Evolutionary conservation across 2,113 vertebrate species (phyloP).

Genomic region (Agelaius tricolor): DNA sequence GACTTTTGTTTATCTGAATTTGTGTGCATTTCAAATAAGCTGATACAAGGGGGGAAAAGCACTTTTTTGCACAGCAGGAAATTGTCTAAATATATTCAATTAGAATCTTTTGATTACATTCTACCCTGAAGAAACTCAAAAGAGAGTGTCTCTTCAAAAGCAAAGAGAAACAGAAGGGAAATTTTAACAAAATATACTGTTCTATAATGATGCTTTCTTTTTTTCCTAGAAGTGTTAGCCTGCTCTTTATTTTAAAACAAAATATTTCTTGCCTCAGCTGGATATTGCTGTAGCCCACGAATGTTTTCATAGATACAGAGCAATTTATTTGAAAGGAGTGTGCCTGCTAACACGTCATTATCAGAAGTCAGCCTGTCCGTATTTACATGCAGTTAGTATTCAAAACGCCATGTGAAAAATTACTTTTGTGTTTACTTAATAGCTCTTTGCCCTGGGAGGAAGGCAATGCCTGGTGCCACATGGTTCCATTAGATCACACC

Average conservation of each 20-base stretch:
- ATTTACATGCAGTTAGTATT: constrained; percentile 59
- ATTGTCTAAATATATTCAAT: constrained; percentile 76
- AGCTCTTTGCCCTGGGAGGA: constrained; percentile 43
- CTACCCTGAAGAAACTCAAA: constrained; percentile 68
- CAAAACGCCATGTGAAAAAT: constrained; percentile 35
- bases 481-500: constrained; percentile 16
- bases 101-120: constrained; percentile 76
- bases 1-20: constrained; percentile 63
- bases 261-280: constrained; percentile 59
- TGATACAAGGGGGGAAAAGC: constrained; percentile 52
- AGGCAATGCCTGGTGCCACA: neutral
- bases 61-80: constrained; percentile 72
- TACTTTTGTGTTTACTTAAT: constrained; percentile 39
- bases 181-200: constrained; percentile 55
- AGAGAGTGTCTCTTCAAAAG: constrained; percentile 65
- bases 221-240: neutral
- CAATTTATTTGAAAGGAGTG: constrained; percentile 35
- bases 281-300: constrained; percentile 41
- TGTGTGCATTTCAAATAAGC: constrained; percentile 62
- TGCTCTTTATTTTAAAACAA: constrained; percentile 67
- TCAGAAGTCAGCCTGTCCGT: constrained; percentile 17
- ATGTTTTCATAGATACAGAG: constrained; percentile 42
- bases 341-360: constrained; percentile 20
- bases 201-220: neutral
- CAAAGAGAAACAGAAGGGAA: constrained; percentile 65